Evolutionary conservation across 1,140 invertebrate genomes (phyloP).

Genomic region (Megalopta genalis): DNA sequence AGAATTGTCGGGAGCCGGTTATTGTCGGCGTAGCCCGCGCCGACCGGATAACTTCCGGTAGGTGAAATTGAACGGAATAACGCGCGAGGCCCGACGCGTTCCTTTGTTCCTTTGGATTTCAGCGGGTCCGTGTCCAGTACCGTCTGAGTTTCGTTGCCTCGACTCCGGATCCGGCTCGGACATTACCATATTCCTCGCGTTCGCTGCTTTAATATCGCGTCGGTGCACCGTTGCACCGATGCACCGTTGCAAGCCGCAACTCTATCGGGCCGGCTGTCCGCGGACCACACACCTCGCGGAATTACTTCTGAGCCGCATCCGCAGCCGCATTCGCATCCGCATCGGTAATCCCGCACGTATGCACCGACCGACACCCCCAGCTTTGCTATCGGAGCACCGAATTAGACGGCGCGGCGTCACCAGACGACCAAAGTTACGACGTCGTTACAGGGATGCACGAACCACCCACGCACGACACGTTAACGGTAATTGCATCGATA

Average conservation of each 20-base stretch:
- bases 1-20: slow-evolving; percentile 51
- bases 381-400: slow-evolving; percentile 29
- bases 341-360: slow-evolving; percentile 25
- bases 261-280: too few relatives aligned
- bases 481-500: slow-evolving; percentile 59
- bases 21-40: slow-evolving; percentile 42
- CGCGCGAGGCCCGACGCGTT: slow-evolving; percentile 48
- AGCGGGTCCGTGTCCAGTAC: slow-evolving; percentile 45
- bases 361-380: neutral
- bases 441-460: slow-evolving; percentile 29
- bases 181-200: slow-evolving; percentile 68
- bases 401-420: slow-evolving; percentile 40
- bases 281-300: slow-evolving; percentile 25
- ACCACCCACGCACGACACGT: slow-evolving; percentile 30
- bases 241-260: too few relatives aligned
- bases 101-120: slow-evolving; percentile 63
- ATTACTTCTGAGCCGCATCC: slow-evolving; percentile 31
- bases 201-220: slow-evolving; percentile 63
- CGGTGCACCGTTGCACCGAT: too few relatives aligned
- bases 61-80: slow-evolving; percentile 67
- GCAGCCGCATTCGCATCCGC: too few relatives aligned
- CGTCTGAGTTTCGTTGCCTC: slow-evolving; percentile 57
- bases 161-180: neutral
- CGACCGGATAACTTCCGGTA: slow-evolving; percentile 38
- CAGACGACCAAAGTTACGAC: slow-evolving; percentile 52